Evolutionary conservation across 2,888 invertebrate genomes (phyloP).

Genomic region (Ophion costatus): DNA sequence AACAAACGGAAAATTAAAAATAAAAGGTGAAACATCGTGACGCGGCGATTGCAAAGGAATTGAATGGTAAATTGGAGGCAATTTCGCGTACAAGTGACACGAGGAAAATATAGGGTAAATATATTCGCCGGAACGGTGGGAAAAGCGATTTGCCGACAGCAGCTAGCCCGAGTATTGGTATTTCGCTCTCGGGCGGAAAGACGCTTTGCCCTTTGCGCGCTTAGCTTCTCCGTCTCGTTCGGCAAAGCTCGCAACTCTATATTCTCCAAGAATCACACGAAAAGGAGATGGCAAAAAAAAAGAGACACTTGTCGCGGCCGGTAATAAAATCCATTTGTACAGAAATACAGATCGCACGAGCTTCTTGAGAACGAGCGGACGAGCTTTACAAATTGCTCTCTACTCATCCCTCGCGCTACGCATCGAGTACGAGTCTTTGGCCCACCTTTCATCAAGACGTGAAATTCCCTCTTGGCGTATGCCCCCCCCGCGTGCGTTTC

Average conservation of each 20-base stretch:
- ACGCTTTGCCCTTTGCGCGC: constrained; percentile 34
- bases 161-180: constrained; percentile 47
- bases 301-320: constrained; percentile 24
- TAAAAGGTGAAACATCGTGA: not conserved
- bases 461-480: constrained; percentile 56
- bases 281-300: constrained; percentile 30
- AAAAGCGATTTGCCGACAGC: constrained; percentile 67
- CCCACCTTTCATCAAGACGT: constrained; percentile 61
- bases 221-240: constrained; percentile 10
- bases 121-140: constrained; percentile 54
- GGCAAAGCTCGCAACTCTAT: constrained; percentile 41
- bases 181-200: constrained; percentile 57
- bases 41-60: not conserved
- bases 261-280: constrained; percentile 15
- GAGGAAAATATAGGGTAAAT: constrained; percentile 42
- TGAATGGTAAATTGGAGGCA: constrained; percentile 22
- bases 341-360: constrained; percentile 22
- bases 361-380: not conserved
- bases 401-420: not conserved
- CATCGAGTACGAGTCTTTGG: not conserved
- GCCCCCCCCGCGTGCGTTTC: constrained; percentile 55
- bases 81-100: not conserved
- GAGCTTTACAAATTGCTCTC: constrained; percentile 23
- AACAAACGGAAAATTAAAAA: too few relatives aligned
- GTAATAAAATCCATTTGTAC: constrained; percentile 40